Evolutionary conservation across 2,113 vertebrate genomes (phyloP), one percentile per base, ranked within the genome.

Genomic region (Festucalex cinctus): DNA sequence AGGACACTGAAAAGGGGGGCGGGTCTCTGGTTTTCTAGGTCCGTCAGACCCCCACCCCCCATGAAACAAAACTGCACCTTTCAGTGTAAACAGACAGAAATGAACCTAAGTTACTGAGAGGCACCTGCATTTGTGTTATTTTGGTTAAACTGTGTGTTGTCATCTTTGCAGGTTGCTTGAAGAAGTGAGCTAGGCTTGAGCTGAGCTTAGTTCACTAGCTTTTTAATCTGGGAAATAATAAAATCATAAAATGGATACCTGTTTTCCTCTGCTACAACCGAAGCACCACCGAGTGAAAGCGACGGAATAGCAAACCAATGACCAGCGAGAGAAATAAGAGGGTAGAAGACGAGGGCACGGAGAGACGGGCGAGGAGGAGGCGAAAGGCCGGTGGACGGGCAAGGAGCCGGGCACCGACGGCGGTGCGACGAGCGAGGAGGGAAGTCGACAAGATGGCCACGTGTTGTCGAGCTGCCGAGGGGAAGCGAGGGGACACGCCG

Each of bases 241-340:
- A 94, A 95, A 95, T 96, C 94, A 95, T 84, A 86, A 88, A 88
- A 94, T 89, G 95, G 96, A 98, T 97, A 95, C 95, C 95, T 96
- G 96, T 98, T 97, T 97, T 96, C 96, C 95, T 96, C 95, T 96
- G 96, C 96, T 96, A 96, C 96, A 94, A 95, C 95, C 94, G 94
- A 96, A 94, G 96, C 95, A 95, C 93, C 93, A 94, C 94, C 91
- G 93, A 93, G 94, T 94, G 94, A 94, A 93, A 94, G 94, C 94
- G 91, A 93, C 95, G 94, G 94, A 93, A 94, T 93, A 94, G 92
- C 85, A 88, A 91, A 91, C 84, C 79, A 88, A 90, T 84, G 89
- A 88, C 82, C 82, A 87, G 85, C 80, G 83, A 81, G 89, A 90
- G 79, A 92, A 81, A 89, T 67, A 54, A 87, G 86, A 90, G 71